A percentile compares a stretch with the other conserved stretches of the same genome.
These are phyloP conservation scores for Hydrolagus affinis DNA, from an alignment of 2,113 vertebrate species.

Conservation along the genomic window DNA sequence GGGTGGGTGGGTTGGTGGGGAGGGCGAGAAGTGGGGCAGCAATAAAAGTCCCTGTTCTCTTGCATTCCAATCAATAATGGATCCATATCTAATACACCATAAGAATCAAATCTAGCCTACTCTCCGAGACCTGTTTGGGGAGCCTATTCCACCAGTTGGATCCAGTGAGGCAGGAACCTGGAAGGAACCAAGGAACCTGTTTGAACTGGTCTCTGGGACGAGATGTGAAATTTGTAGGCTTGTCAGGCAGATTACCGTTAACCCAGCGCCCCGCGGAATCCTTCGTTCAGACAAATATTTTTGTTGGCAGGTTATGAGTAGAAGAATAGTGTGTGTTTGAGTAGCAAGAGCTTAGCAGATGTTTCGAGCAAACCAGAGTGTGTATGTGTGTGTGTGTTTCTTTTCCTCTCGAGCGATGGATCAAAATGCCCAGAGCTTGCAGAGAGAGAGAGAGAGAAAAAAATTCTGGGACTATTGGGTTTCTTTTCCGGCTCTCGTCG, in stretches of 20 bases:
- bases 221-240: constrained; percentile 23
- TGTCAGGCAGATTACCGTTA: constrained; percentile 39
- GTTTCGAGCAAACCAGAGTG: constrained; percentile 57
- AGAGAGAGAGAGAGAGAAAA: constrained; percentile 41
- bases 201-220: constrained; percentile 30
- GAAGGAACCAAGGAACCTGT: neutral
- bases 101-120: neutral
- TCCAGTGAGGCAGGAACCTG: neutral
- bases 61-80: neutral
- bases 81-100: neutral
- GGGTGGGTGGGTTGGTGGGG: too few relatives aligned
- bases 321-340: constrained; percentile 55
- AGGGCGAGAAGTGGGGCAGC: neutral
- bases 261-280: constrained; percentile 48
- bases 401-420: constrained; percentile 35
- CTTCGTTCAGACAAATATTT: constrained; percentile 60
- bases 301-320: constrained; percentile 55
- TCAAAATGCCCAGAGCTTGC: constrained; percentile 50
- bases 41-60: neutral
- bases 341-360: constrained; percentile 63
- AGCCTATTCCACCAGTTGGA: neutral
- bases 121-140: neutral
- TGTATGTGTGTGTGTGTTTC: constrained; percentile 43
- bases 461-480: constrained; percentile 57
- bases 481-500: constrained; percentile 58